These are phyloP conservation scores for Zaprionus lineosus DNA, from an alignment of 2,888 invertebrate genomes.

Conservation along the genomic window DNA sequence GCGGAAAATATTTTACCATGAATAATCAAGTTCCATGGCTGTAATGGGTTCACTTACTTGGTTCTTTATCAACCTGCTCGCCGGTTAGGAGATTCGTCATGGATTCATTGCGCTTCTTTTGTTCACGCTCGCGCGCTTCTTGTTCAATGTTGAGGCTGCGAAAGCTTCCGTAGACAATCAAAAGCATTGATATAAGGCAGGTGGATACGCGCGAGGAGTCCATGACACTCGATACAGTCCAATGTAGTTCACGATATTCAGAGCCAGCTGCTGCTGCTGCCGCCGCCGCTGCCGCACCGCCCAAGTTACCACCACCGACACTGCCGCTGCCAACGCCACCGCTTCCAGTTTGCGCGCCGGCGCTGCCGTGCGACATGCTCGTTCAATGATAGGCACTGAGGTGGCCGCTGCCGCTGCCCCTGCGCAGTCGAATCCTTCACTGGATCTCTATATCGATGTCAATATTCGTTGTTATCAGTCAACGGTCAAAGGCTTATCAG, in stretches of 20 bases:
- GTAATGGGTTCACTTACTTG: conserved; percentile 83
- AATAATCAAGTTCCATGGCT: no score
- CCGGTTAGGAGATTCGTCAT: conserved; percentile 82
- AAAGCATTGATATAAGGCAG: conserved; percentile 97
- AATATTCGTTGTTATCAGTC: neutral
- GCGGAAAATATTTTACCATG: no score
- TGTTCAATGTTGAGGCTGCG: conserved; percentile 98
- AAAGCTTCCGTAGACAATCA: conserved; percentile 98
- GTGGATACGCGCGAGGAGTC: conserved; percentile 98
- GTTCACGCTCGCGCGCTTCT: conserved; percentile 93
- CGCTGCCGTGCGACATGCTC: conserved; percentile 81
- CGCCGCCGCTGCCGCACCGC: conserved; percentile 65
- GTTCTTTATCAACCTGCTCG: conserved; percentile 83
- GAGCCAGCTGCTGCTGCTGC: conserved; percentile 69
- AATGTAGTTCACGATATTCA: conserved; percentile 86
- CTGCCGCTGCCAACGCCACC: conserved; percentile 77
- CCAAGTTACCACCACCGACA: conserved; percentile 63
- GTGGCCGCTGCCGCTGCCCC: conserved; percentile 23
- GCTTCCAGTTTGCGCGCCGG: conserved; percentile 74
- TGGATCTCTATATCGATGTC: neutral
- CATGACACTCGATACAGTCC: conserved; percentile 96
- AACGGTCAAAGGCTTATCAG: no score
- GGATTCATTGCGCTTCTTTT: conserved; percentile 87
- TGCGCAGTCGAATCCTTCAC: conserved; percentile 17
- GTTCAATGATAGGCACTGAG: conserved; percentile 44